phyloP scores from a whole-genome alignment of 2,888 invertebrate species.

The Bimastos eiseni region DNA sequence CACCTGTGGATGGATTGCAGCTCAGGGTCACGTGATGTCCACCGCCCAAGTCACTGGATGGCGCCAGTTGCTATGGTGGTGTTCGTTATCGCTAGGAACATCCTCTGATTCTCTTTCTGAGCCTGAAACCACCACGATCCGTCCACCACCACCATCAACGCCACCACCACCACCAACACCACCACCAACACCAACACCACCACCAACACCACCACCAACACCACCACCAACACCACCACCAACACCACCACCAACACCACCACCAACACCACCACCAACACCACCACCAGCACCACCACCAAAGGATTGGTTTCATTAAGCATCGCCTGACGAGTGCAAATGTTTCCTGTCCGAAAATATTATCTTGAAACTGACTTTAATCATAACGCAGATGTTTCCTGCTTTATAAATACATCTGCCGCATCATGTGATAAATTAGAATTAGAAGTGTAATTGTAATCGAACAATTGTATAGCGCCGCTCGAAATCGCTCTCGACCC shows the following conservation, averaged over 20 bases:
- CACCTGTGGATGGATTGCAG: conserved; percentile 13
- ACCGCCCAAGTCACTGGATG: not conserved
- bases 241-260: not conserved
- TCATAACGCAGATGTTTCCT: too few relatives aligned
- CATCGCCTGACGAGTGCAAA: too few relatives aligned
- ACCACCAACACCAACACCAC: not conserved
- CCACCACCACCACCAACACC: not conserved
- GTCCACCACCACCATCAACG: not conserved
- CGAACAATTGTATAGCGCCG: too few relatives aligned
- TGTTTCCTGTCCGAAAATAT: too few relatives aligned
- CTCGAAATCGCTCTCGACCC: too few relatives aligned
- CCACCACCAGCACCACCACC: not conserved
- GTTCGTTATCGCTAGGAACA: not conserved
- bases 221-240: not conserved
- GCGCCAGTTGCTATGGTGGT: not conserved
- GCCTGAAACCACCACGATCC: not conserved
- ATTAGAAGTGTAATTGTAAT: too few relatives aligned
- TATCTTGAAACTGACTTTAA: too few relatives aligned
- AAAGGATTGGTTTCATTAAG: too few relatives aligned
- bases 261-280: not conserved
- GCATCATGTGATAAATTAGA: too few relatives aligned
- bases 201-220: conserved; percentile 1
- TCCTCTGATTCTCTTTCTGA: not conserved
- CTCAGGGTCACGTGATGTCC: not conserved
- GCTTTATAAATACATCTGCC: too few relatives aligned